Evolutionary conservation across 2,113 vertebrate species (phyloP).

Genomic region (Elephantulus edwardii): DNA sequence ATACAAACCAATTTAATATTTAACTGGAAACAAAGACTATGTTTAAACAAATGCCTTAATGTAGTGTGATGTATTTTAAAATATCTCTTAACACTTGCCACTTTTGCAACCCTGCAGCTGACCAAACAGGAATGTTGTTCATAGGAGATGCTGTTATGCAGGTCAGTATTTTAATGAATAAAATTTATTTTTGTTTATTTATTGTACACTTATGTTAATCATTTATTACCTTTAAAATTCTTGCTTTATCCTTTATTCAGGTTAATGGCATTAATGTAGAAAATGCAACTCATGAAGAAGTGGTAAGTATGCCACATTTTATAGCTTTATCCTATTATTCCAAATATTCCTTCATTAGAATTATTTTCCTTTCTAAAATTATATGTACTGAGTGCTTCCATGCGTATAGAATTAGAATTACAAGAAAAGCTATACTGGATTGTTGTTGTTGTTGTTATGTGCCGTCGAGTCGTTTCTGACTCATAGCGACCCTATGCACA

Average conservation of each 20-base stretch:
- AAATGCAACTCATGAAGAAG: slow-evolving; percentile 93
- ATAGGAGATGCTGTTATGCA: slow-evolving; percentile 93
- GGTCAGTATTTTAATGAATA: slow-evolving; percentile 84
- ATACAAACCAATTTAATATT: background rate
- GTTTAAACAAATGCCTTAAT: slow-evolving; percentile 47
- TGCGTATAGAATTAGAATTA: background rate
- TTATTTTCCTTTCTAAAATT: background rate
- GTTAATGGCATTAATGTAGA: slow-evolving; percentile 96
- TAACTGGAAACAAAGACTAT: background rate
- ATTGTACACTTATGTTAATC: slow-evolving; percentile 22
- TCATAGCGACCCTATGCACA: too few relatives aligned
- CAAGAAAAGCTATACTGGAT: too few relatives aligned
- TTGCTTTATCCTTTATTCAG: slow-evolving; percentile 80
- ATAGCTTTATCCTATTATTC: background rate
- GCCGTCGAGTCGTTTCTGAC: too few relatives aligned
- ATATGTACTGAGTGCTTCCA: background rate
- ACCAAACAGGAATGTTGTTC: slow-evolving; percentile 95
- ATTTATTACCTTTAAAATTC: background rate
- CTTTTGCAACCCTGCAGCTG: slow-evolving; percentile 87
- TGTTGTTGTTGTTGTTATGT: too few relatives aligned
- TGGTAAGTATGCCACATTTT: slow-evolving; percentile 88
- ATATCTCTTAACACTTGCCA: slow-evolving; percentile 85
- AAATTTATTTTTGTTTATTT: slow-evolving; percentile 22
- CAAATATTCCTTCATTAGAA: background rate
- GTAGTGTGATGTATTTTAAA: slow-evolving; percentile 64